Evolutionary conservation across 1,140 invertebrate genomes (phyloP), one percentile per base, ranked within the genome.

Genomic region (Ptiloglossa arizonensis): DNA sequence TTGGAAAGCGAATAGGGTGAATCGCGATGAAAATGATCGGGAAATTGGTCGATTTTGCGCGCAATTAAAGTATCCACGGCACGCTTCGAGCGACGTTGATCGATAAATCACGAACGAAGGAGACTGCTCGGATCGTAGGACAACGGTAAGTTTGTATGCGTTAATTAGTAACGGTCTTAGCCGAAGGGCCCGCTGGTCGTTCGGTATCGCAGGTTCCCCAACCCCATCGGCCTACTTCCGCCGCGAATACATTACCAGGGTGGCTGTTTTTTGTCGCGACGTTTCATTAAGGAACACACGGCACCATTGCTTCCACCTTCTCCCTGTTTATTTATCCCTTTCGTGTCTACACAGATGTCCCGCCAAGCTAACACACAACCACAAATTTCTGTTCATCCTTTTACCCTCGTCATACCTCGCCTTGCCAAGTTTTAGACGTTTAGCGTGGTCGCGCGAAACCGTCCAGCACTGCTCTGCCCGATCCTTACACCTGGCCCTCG

Each of bases 131-230:
- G 44, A 75, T 70, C 79, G 79, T 81, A 73, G 79, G 79, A 82
- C 72, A 67, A 35, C 29, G 56, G 79, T 79, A 38, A 54, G 67
- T 67, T 44, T 62, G 82, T 83, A 82, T 84, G 85, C 82, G 87
- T 90, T 90, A 91, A 90, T 91, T 90, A 89, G 84, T 87, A 86
- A 86, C 86, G 87, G 86, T 86, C 73, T 86, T 83, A 79, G 32
- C 74, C 76, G 82, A 87, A 80, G 73, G 84, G 81, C 86, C 71
- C 68, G 80, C 57, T 83, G 85, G 72, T 62, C 77, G 80, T 75
- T 77, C 74, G 71, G 72, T 62, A 72, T 38, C 27, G 63, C 70
- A 64, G 85, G 81, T 85, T 86, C 83, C 80, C 67, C 79, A 72
- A 76, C 73, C 82, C 89, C 85, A 81, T 88, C 85, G 84, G 71